These are phyloP conservation scores for Spondyliosoma cantharus DNA, from an alignment of 2,797 vertebrate species.

Conservation along the genomic window DNA sequence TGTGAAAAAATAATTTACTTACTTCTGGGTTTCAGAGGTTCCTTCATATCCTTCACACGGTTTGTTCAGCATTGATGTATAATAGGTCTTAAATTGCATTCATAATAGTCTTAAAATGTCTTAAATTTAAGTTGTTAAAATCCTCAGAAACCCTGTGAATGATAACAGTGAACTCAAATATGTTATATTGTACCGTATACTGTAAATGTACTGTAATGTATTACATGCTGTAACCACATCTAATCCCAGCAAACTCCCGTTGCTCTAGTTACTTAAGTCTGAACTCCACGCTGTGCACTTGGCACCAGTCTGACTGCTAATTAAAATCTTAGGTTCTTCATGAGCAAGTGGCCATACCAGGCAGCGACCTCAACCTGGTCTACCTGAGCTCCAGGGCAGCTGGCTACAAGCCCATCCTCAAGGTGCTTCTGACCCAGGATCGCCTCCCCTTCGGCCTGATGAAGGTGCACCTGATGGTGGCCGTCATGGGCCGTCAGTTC, in stretches of 20 bases:
- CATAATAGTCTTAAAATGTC: too few species aligned
- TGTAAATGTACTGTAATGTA: background rate
- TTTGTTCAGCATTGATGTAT: too few species aligned
- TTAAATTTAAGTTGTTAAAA: too few species aligned
- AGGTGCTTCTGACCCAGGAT: conserved; percentile 95
- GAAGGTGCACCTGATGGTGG: conserved; percentile 99
- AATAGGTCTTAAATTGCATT: too few species aligned
- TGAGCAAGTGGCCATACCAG: conserved; percentile 95
- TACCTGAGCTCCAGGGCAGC: conserved; percentile 97
- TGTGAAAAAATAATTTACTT: too few species aligned
- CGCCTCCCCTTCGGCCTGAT: conserved; percentile 95
- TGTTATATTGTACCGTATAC: background rate
- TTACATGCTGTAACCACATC: conserved; percentile 18
- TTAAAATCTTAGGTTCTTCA: conserved; percentile 91
- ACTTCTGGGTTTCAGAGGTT: too few species aligned
- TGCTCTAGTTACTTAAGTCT: conserved; percentile 38
- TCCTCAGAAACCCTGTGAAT: background rate
- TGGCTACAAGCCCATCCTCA: conserved; percentile 97
- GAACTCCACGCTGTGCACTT: conserved; percentile 50
- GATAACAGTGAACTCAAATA: background rate
- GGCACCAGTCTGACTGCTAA: conserved; percentile 73
- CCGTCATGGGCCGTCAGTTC: conserved; percentile 97
- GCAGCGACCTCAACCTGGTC: conserved; percentile 94
- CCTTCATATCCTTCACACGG: too few species aligned
- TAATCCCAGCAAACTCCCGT: conserved; percentile 31